Evolutionary conservation across 2,113 vertebrate species (phyloP).

Genomic region (Phoenicopterus ruber): DNA sequence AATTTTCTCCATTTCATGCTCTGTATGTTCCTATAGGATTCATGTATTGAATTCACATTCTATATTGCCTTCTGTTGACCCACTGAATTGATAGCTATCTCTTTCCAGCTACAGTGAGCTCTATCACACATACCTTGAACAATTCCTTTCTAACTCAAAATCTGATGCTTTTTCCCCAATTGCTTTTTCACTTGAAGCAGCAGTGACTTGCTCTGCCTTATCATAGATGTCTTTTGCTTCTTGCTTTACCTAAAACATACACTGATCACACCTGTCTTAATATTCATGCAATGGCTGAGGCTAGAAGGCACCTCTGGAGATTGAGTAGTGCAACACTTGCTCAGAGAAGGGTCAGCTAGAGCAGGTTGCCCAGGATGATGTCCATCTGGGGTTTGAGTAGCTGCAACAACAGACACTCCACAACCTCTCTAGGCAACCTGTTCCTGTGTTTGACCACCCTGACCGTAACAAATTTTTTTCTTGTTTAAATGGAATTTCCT

Average conservation of each 20-base stretch:
- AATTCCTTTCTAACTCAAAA: neutral
- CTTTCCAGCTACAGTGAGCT: neutral
- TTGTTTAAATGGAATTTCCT: neutral
- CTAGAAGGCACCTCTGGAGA: neutral
- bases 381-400: neutral
- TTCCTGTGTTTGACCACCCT: neutral
- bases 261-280: neutral
- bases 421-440: neutral
- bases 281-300: neutral
- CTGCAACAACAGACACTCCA: neutral
- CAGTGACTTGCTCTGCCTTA: neutral
- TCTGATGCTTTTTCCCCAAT: neutral
- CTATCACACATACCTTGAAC: neutral
- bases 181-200: neutral
- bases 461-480: neutral
- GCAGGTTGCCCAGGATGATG: neutral
- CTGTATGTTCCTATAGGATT: neutral
- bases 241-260: neutral
- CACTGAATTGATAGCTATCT: neutral
- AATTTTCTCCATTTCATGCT: neutral
- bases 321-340: neutral
- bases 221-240: neutral
- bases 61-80: neutral
- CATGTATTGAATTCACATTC: neutral
- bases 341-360: neutral